phyloP scores from a whole-genome alignment of 2,797 vertebrate genomes.

The Sphaeramia orbicularis region DNA sequence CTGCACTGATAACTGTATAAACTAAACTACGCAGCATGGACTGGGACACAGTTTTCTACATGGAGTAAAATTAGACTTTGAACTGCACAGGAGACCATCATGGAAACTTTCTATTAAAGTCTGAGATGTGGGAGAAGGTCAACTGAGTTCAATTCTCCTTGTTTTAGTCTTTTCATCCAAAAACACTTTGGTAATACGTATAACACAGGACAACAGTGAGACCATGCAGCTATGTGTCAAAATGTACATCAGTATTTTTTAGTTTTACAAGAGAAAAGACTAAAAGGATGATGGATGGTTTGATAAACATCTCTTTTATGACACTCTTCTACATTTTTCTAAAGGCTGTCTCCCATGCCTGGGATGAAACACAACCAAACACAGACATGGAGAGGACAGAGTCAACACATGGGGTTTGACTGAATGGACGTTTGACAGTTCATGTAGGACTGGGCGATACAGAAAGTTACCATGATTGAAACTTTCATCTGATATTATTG shows the following conservation, averaged over 20 bases:
- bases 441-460: too few relatives aligned
- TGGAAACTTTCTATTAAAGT: too few relatives aligned
- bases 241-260: background rate
- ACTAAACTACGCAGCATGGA: too few relatives aligned
- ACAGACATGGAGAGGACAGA: background rate
- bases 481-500: too few relatives aligned
- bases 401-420: conserved; percentile 15
- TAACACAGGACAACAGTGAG: too few relatives aligned
- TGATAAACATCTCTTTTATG: background rate
- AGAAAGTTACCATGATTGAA: too few relatives aligned
- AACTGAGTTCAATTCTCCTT: too few relatives aligned
- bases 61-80: too few relatives aligned
- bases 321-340: background rate
- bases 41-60: too few relatives aligned
- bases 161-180: background rate
- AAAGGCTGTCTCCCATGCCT: background rate
- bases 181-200: background rate
- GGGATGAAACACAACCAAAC: background rate
- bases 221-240: background rate
- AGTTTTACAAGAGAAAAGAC: background rate
- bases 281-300: background rate
- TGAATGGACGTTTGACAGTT: conserved; percentile 2
- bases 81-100: too few relatives aligned
- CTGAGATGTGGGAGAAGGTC: too few relatives aligned
- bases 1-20: too few relatives aligned